A percentile compares a stretch with the other conserved stretches of the same genome.
phyloP scores from a whole-genome alignment of 2,888 invertebrate genomes.

The Cartodere bifasciata region DNA sequence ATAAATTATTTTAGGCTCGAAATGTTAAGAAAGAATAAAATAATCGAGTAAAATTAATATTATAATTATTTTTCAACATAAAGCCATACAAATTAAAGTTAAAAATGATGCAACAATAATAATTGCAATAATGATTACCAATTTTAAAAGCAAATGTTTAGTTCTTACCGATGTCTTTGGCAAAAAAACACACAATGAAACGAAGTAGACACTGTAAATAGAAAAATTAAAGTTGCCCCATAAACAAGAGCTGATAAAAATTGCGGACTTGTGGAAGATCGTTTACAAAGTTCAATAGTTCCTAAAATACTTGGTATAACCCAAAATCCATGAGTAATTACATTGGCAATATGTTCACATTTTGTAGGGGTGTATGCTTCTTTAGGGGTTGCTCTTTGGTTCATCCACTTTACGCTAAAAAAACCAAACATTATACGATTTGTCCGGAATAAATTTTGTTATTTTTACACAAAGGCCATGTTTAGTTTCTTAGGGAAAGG shows the following conservation, averaged over 20 bases:
- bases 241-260: conserved; percentile 73
- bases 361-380: conserved; percentile 79
- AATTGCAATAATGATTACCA: too few relatives aligned
- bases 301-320: conserved; percentile 76
- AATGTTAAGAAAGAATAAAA: too few relatives aligned
- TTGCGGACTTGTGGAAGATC: conserved; percentile 63
- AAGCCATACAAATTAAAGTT: too few relatives aligned
- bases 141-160: too few relatives aligned
- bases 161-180: conserved; percentile 43
- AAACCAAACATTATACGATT: too few relatives aligned
- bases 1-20: too few relatives aligned
- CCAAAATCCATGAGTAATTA: conserved; percentile 82
- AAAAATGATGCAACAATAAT: too few relatives aligned
- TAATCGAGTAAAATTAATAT: too few relatives aligned
- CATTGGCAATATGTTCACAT: conserved; percentile 84
- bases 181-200: conserved; percentile 83
- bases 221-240: conserved; percentile 69
- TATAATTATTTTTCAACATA: too few relatives aligned
- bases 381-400: conserved; percentile 56
- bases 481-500: too few relatives aligned
- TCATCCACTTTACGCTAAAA: conserved; percentile 56
- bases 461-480: too few relatives aligned
- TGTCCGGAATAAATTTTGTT: too few relatives aligned
- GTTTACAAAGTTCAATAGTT: conserved; percentile 57
- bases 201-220: conserved; percentile 79